These are phyloP conservation scores for Vidua chalybeata DNA, from an alignment of 2,113 vertebrate species.

Conservation along the genomic window DNA sequence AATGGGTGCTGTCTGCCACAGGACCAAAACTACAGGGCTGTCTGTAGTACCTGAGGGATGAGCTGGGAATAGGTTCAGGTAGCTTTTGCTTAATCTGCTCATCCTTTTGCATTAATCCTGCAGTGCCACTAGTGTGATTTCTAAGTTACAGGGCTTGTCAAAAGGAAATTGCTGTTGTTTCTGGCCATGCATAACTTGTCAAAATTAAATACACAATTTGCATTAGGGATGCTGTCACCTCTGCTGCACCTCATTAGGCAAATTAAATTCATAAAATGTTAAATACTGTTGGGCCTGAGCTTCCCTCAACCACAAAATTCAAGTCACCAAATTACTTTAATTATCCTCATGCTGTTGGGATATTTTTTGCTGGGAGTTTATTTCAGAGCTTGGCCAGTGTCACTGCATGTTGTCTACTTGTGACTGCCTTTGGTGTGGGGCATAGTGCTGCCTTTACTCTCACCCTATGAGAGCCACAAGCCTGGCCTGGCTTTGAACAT, in stretches of 20 bases:
- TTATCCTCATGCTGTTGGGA: constrained; percentile 3
- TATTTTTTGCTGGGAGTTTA: not conserved
- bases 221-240: constrained; percentile 53
- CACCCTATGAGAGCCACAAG: not conserved
- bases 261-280: constrained; percentile 69
- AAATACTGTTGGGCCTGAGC: not conserved
- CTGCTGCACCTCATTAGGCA: constrained; percentile 43
- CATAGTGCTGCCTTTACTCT: not conserved
- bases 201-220: constrained; percentile 69
- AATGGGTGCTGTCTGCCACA: rapidly evolving
- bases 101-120: constrained; percentile 17
- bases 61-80: not conserved
- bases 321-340: constrained; percentile 21
- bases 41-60: not conserved
- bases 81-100: not conserved
- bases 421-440: not conserved
- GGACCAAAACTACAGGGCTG: not conserved
- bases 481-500: not conserved
- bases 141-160: constrained; percentile 56
- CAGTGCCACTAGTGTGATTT: constrained; percentile 36
- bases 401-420: not conserved
- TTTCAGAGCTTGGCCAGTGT: not conserved
- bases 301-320: not conserved
- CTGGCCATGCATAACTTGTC: constrained; percentile 54
- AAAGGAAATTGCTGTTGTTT: constrained; percentile 63